Percentiles rank a stretch among this genome's conserved stretches.
Evolutionary conservation across 2,888 invertebrate species (phyloP).

Genomic region (Tenthredo livida): DNA sequence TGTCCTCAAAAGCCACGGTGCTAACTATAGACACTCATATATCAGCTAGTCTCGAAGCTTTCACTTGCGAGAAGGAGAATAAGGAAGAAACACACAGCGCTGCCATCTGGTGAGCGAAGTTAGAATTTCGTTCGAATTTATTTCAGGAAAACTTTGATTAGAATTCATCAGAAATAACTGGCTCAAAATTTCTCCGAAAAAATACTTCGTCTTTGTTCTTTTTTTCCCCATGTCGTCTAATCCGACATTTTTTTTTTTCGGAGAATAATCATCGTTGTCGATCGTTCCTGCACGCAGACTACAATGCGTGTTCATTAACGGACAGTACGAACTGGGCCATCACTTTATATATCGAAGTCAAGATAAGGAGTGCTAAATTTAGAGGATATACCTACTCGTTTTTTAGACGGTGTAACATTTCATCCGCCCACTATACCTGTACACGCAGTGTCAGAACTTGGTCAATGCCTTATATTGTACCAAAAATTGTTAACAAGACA

Average conservation of each 20-base stretch:
- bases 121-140: not conserved
- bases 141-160: not conserved
- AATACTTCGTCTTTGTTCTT: too few species aligned
- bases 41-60: not conserved
- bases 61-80: not conserved
- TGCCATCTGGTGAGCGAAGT: not conserved
- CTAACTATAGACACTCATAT: not conserved
- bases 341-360: slow-evolving; percentile 5
- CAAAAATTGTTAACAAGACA: not conserved
- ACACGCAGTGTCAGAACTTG: not conserved
- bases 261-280: not conserved
- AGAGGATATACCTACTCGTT: slow-evolving; percentile 39
- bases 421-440: not conserved
- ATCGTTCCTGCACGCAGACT: not conserved
- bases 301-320: not conserved
- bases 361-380: slow-evolving; percentile 38
- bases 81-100: not conserved
- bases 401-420: not conserved
- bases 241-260: not conserved
- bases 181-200: too few species aligned
- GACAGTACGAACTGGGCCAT: slow-evolving; percentile 19
- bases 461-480: not conserved
- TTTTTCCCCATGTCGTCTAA: too few species aligned
- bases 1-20: too few species aligned
- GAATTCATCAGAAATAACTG: not conserved